Percentiles rank a stretch among this genome's conserved stretches.
Conservation (phyloP, 1,140 invertebrate species). For the Nixonia krombeini region DNA sequence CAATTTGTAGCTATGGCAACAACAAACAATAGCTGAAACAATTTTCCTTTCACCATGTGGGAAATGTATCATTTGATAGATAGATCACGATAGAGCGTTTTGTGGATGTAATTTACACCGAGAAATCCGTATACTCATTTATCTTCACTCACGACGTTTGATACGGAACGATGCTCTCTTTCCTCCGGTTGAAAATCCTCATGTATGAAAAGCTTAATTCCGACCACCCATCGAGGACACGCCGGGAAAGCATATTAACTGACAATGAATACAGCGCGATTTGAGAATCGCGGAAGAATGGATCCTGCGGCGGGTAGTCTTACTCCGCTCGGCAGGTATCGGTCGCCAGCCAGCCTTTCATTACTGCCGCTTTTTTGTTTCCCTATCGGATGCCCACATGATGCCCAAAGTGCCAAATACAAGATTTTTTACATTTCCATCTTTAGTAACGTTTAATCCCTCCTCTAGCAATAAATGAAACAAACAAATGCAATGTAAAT, state of each 20-base stretch:
- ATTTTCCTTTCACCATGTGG: too few relatives aligned
- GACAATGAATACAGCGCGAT: slow-evolving; percentile 54
- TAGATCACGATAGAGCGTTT: neutral
- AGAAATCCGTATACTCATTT: slow-evolving; percentile 24
- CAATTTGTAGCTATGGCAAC: too few relatives aligned
- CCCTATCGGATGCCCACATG: neutral
- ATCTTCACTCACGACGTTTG: slow-evolving; percentile 13
- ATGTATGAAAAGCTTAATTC: slow-evolving; percentile 14
- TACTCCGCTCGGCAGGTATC: slow-evolving; percentile 46
- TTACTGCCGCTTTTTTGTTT: slow-evolving; percentile 15
- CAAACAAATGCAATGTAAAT: too few relatives aligned
- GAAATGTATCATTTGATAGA: neutral
- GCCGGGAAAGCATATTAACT: slow-evolving; percentile 47
- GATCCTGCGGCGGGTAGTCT: slow-evolving; percentile 21
- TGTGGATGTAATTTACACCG: slow-evolving; percentile 3
- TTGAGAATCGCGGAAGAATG: slow-evolving; percentile 55
- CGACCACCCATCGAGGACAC: slow-evolving; percentile 54
- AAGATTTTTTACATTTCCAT: too few relatives aligned
- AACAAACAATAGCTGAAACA: too few relatives aligned
- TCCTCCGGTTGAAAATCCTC: slow-evolving; percentile 12
- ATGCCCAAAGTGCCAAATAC: too few relatives aligned
- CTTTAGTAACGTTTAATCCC: too few relatives aligned
- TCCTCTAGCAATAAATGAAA: too few relatives aligned
- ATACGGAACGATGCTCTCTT: slow-evolving; percentile 27
- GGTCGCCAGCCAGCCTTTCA: slow-evolving; percentile 29